These are phyloP conservation scores for Hiodon tergisus DNA, from an alignment of 2,113 vertebrate species.

Conservation along the genomic window DNA sequence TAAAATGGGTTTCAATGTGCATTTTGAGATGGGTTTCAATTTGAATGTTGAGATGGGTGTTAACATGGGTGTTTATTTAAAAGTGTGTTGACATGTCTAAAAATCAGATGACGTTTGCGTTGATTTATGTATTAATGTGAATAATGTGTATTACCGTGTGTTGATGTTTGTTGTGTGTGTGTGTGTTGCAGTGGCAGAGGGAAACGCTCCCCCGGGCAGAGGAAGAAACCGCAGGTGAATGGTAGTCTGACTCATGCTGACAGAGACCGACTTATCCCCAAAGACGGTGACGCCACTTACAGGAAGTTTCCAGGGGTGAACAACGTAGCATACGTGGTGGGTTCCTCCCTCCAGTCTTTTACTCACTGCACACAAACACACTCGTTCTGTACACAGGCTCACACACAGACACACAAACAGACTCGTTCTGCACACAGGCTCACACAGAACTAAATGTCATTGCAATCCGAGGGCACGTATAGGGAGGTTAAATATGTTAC, in stretches of 20 bases:
- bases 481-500: too few relatives aligned
- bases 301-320: constrained; percentile 90
- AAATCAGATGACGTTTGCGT: too few relatives aligned
- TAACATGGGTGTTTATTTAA: too few relatives aligned
- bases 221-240: constrained; percentile 75
- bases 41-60: too few relatives aligned
- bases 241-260: constrained; percentile 74
- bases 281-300: constrained; percentile 86
- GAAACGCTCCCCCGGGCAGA: constrained; percentile 81
- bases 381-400: neutral
- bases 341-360: constrained; percentile 32
- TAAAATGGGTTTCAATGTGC: too few relatives aligned
- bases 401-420: neutral
- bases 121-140: too few relatives aligned
- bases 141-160: too few relatives aligned
- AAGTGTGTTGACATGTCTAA: too few relatives aligned
- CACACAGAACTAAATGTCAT: neutral
- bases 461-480: too few relatives aligned
- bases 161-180: constrained; percentile 1
- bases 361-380: neutral
- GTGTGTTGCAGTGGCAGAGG: constrained; percentile 59
- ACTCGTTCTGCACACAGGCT: neutral
- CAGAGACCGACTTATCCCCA: constrained; percentile 81
- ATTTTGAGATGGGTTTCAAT: too few relatives aligned
- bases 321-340: constrained; percentile 92